Evolutionary conservation across 2,797 vertebrate genomes (phyloP).

Genomic region (Pseudocheirus occidentalis): DNA sequence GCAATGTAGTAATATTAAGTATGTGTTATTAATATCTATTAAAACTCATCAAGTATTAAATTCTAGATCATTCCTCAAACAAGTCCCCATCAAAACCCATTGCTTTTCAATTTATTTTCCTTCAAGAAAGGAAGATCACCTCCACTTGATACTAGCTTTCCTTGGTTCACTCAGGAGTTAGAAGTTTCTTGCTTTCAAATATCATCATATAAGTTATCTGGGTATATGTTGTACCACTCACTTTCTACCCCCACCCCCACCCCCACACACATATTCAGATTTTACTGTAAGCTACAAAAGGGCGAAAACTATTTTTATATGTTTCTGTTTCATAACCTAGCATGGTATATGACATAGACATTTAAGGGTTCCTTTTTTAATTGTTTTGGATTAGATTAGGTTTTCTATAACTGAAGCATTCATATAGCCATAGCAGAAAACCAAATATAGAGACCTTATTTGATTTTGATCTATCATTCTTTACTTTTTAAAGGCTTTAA

Average conservation of each 20-base stretch:
- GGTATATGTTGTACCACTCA: not conserved
- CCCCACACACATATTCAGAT: not conserved
- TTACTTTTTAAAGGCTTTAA: not conserved
- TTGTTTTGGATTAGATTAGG: not conserved
- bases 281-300: not conserved
- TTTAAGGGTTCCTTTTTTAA: not conserved
- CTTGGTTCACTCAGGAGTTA: not conserved
- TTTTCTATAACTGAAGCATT: not conserved
- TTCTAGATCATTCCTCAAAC: not conserved
- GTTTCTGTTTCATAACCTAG: not conserved
- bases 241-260: fast-evolving
- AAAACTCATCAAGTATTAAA: not conserved
- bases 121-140: not conserved
- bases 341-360: not conserved
- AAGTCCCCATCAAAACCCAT: not conserved
- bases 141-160: not conserved
- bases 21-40: not conserved
- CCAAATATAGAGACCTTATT: not conserved
- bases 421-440: not conserved
- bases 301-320: not conserved
- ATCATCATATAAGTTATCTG: not conserved
- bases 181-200: not conserved
- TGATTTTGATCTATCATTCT: not conserved
- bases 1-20: not conserved
- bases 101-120: not conserved